Evolutionary conservation across 1,140 invertebrate species (phyloP), one percentile per base, ranked within the genome.

Genomic region (Drosophila triauraria): DNA sequence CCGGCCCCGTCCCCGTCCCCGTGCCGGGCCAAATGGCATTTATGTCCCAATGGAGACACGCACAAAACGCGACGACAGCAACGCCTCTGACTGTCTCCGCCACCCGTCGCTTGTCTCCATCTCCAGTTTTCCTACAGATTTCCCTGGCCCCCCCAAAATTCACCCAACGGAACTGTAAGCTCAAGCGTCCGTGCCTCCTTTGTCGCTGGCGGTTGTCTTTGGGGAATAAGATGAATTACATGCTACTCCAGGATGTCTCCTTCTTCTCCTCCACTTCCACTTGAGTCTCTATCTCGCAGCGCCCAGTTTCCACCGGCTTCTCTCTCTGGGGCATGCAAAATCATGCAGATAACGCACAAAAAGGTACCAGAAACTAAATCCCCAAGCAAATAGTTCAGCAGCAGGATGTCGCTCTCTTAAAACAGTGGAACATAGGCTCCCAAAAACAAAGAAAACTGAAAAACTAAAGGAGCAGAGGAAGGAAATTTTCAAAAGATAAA

Each of bases 141-240:
- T 50, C 27, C 42, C 51, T 35, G 35, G 13, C 8, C 32, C 9
- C 20, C 50, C 70, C 17, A 43, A 32, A 69, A 69, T 78, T 78
- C 57, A 67, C 75, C 75, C 75, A 27, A 44, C 58, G 75, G 75
- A 70, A 78, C 78, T 78, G 75, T 70, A 63, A 78, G 75, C 75
- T 75, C 75, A 77, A 70, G 64, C 67, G 75, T 77, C 56, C 68
- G 77, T 72, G 69, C 58, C 61, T 80, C 68, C 69, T 72, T 78
- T 54, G 47, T 61, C 65, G 63, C 59, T 54, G 57, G 40, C 42
- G 64, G 65, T 90, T 85, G 65, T 88, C 84, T 80, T 75, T 85
- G 70, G 85, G 85, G 86, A 90, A 90, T 90, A 90, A 90, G 85
- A 90, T 90, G 85, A 90, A 90, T 90, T 90, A 90, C 85, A 90